These are phyloP conservation scores for Orientallactaga bullata DNA, from an alignment of 2,113 vertebrate genomes.

Conservation along the genomic window DNA sequence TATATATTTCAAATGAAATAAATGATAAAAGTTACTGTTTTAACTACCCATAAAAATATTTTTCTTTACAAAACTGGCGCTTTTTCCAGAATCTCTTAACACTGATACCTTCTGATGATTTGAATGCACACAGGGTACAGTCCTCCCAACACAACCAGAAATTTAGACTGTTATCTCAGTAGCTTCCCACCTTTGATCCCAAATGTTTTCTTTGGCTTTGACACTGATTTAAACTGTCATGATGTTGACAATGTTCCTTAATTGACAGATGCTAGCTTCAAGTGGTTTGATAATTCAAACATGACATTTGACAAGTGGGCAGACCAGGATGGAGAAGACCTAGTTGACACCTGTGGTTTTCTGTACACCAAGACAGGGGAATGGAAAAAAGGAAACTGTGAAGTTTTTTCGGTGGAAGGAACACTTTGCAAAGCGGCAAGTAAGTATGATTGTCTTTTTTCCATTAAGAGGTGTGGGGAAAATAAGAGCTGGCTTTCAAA, in stretches of 20 bases:
- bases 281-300: conserved; percentile 87
- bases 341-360: conserved; percentile 89
- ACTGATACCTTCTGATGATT: not conserved
- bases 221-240: conserved; percentile 28
- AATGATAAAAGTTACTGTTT: conserved; percentile 56
- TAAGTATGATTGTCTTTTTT: conserved; percentile 83
- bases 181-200: not conserved
- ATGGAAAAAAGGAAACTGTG: conserved; percentile 91
- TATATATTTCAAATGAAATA: conserved; percentile 3
- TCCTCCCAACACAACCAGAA: not conserved
- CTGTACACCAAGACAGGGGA: conserved; percentile 88
- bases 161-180: conserved; percentile 8
- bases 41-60: conserved; percentile 9
- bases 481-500: not conserved
- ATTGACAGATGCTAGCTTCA: conserved; percentile 88
- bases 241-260: conserved; percentile 63
- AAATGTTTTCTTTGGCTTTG: conserved; percentile 2
- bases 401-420: conserved; percentile 86
- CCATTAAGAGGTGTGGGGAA: not conserved
- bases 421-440: conserved; percentile 91
- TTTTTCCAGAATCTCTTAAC: conserved; percentile 25
- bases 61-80: conserved; percentile 30
- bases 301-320: conserved; percentile 91
- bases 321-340: conserved; percentile 71
- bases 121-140: conserved; percentile 14